A percentile compares a stretch with the other conserved stretches of the same genome.
These are phyloP conservation scores for Papio anubis DNA, from an alignment of 2,113 vertebrate genomes.

Conservation along the genomic window DNA sequence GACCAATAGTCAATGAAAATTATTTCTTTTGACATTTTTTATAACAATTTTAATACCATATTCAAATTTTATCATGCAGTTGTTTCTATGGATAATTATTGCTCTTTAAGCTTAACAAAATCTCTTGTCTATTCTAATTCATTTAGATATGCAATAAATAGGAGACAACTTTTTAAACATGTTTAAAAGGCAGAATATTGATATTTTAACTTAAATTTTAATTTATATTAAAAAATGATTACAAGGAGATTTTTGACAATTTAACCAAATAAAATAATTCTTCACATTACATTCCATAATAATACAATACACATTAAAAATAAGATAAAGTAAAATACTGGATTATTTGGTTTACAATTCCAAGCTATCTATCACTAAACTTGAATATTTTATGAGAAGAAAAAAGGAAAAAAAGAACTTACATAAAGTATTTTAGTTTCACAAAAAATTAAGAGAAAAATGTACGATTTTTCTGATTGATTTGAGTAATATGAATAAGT, in stretches of 20 bases:
- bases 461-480: slow-evolving; percentile 68
- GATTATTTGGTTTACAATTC: neutral
- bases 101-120: neutral
- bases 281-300: neutral
- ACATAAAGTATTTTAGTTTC: slow-evolving; percentile 33
- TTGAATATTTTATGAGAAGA: slow-evolving; percentile 61
- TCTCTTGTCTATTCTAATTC: neutral
- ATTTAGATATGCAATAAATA: neutral
- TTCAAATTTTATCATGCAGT: neutral
- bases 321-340: neutral
- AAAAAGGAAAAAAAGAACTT: slow-evolving; percentile 40
- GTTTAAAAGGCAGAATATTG: neutral
- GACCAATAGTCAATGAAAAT: neutral
- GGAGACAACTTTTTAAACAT: neutral
- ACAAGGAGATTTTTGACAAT: neutral
- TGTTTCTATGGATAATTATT: neutral
- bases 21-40: neutral
- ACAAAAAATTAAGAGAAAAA: neutral
- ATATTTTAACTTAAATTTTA: neutral
- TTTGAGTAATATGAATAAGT: slow-evolving; percentile 78
- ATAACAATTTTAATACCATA: neutral
- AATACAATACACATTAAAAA: neutral
- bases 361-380: neutral
- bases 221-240: neutral
- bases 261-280: neutral